phyloP scores from a whole-genome alignment of 2,888 invertebrate species.

The Parnassius glacialis region DNA sequence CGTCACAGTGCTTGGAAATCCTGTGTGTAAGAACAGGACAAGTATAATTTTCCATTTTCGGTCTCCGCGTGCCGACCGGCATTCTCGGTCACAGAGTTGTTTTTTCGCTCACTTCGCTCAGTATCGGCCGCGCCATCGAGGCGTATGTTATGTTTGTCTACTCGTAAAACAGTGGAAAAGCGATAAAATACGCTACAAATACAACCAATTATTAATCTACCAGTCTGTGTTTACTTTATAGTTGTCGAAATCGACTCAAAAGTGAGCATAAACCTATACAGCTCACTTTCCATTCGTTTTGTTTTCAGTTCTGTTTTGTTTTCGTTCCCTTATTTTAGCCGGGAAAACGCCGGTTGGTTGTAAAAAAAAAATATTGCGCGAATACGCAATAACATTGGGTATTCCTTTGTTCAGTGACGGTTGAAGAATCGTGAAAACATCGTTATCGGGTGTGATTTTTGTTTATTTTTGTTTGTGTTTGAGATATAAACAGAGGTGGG shows the following conservation, averaged over 20 bases:
- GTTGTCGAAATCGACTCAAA: conserved; percentile 32
- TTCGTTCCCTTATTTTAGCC: conserved; percentile 55
- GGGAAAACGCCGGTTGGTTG: conserved; percentile 66
- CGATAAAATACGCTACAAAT: conserved; percentile 46
- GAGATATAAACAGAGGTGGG: conserved; percentile 45
- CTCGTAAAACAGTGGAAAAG: conserved; percentile 42
- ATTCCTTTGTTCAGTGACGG: conserved; percentile 51
- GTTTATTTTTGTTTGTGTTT: conserved; percentile 46
- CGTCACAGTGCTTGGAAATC: conserved; percentile 23
- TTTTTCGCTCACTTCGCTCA: conserved; percentile 54
- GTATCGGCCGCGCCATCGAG: conserved; percentile 63
- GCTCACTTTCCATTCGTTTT: conserved; percentile 32
- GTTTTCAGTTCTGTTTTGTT: conserved; percentile 44
- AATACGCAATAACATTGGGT: conserved; percentile 49
- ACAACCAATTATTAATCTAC: conserved; percentile 43
- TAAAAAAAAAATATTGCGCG: conserved; percentile 41
- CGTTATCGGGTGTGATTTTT: conserved; percentile 43
- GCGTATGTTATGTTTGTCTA: conserved; percentile 50
- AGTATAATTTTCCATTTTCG: conserved; percentile 57
- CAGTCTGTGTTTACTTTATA: conserved; percentile 39
- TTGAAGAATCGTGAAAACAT: conserved; percentile 40
- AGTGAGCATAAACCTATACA: conserved; percentile 32
- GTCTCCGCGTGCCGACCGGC: conserved; percentile 42
- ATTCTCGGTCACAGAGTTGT: conserved; percentile 48
- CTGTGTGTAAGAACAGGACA: conserved; percentile 48